These are phyloP conservation scores for Papilio aristodemus DNA, from an alignment of 1,140 invertebrate species.

Conservation along the genomic window DNA sequence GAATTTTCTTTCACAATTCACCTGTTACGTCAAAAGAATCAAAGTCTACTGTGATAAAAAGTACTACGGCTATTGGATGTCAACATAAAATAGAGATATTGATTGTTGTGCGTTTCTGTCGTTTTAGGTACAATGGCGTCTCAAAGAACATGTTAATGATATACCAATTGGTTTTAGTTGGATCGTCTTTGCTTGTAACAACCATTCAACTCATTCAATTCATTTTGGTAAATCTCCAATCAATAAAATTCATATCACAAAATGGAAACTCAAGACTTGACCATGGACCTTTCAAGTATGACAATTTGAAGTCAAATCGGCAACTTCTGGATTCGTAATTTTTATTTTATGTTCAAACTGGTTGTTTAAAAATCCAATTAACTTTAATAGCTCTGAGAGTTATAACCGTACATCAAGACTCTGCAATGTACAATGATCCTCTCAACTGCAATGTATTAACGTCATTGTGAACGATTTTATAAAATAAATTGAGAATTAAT, in stretches of 20 bases:
- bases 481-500: not conserved
- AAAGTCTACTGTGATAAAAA: no score
- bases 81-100: no score
- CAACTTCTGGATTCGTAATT: not conserved
- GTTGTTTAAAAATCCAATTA: constrained; percentile 7
- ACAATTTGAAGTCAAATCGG: not conserved
- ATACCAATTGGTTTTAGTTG: no score
- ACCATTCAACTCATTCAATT: no score
- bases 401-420: constrained; percentile 10
- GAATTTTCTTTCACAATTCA: no score
- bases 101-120: no score
- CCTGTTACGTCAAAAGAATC: no score
- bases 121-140: no score
- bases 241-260: not conserved
- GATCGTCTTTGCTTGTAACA: no score
- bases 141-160: no score
- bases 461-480: not conserved
- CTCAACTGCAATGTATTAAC: not conserved
- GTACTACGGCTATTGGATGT: no score
- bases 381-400: constrained; percentile 15
- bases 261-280: not conserved
- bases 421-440: not conserved
- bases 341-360: not conserved
- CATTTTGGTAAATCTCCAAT: no score
- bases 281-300: not conserved